Percentiles rank a stretch among this genome's conserved stretches.
Conservation (phyloP, 2,888 invertebrate species). For the Oligia latruncula region DNA sequence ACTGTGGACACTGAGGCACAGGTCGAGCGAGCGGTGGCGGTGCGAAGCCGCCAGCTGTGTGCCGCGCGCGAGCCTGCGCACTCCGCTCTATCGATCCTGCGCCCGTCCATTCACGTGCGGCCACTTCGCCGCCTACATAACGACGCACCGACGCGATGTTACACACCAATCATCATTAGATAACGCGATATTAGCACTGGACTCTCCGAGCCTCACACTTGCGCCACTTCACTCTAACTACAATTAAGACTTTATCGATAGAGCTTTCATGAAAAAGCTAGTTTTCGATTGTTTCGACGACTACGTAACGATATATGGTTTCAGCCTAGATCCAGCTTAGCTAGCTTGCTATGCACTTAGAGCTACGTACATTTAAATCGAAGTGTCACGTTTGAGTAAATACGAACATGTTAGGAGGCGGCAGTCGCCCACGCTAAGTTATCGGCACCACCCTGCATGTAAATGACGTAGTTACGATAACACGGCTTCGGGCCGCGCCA, state of each 20-base stretch:
- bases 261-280: slow-evolving; percentile 51
- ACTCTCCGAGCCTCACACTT: slow-evolving; percentile 78
- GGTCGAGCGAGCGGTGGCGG: slow-evolving; percentile 75
- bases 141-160: slow-evolving; percentile 79
- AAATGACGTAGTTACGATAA: slow-evolving; percentile 81
- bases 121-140: slow-evolving; percentile 86
- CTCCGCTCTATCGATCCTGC: slow-evolving; percentile 86
- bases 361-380: slow-evolving; percentile 42
- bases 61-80: slow-evolving; percentile 83
- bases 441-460: slow-evolving; percentile 84
- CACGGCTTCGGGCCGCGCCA: slow-evolving; percentile 60
- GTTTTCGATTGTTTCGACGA: slow-evolving; percentile 24
- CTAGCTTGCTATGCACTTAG: slow-evolving; percentile 30
- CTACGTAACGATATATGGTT: slow-evolving; percentile 47
- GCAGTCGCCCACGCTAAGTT: slow-evolving; percentile 80
- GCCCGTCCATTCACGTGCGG: slow-evolving; percentile 85
- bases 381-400: slow-evolving; percentile 59
- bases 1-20: slow-evolving; percentile 79
- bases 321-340: slow-evolving; percentile 15
- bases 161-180: slow-evolving; percentile 87
- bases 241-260: slow-evolving; percentile 72
- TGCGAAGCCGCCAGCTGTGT: slow-evolving; percentile 84
- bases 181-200: slow-evolving; percentile 84
- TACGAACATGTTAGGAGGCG: slow-evolving; percentile 61
- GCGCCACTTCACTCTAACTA: slow-evolving; percentile 78